Evolutionary conservation across 2,797 vertebrate genomes (phyloP).

Genomic region (Chelonia mydas): DNA sequence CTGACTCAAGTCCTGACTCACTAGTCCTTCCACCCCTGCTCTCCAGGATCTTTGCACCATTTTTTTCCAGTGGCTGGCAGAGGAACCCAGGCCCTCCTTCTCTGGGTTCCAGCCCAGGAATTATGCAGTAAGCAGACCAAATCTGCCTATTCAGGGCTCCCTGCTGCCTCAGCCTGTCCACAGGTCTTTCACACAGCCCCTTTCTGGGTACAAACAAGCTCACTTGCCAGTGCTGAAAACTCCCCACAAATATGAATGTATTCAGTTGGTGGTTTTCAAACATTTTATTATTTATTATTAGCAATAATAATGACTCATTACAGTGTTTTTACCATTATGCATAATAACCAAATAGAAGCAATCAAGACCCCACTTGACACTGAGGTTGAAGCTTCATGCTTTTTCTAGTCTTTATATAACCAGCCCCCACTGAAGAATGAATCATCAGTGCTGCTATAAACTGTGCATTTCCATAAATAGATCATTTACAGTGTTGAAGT

Average conservation of each 20-base stretch:
- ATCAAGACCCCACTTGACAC: slow-evolving; percentile 49
- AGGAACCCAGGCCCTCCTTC: no score
- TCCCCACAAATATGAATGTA: not conserved
- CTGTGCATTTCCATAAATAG: slow-evolving; percentile 58
- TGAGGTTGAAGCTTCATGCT: slow-evolving; percentile 56
- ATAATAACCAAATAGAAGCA: slow-evolving; percentile 61
- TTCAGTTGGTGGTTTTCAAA: slow-evolving; percentile 4
- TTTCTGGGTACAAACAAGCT: not conserved
- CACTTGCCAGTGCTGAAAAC: not conserved
- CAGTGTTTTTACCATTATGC: slow-evolving; percentile 25
- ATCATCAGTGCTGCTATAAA: slow-evolving; percentile 57
- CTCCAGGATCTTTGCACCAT: no score
- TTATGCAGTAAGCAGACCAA: no score
- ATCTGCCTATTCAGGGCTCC: no score
- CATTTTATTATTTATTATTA: slow-evolving; percentile 12
- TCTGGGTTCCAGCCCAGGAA: no score
- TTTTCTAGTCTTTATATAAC: slow-evolving; percentile 29
- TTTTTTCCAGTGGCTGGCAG: no score
- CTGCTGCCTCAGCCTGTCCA: no score
- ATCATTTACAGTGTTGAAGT: slow-evolving; percentile 10
- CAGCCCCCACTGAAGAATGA: not conserved
- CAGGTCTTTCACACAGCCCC: no score
- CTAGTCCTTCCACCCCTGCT: no score
- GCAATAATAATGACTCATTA: slow-evolving; percentile 52
- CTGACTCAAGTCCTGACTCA: no score